Evolutionary conservation across 2,888 invertebrate species (phyloP), one percentile per base, ranked within the genome.

Genomic region (Hirtodrosophila histrioides): DNA sequence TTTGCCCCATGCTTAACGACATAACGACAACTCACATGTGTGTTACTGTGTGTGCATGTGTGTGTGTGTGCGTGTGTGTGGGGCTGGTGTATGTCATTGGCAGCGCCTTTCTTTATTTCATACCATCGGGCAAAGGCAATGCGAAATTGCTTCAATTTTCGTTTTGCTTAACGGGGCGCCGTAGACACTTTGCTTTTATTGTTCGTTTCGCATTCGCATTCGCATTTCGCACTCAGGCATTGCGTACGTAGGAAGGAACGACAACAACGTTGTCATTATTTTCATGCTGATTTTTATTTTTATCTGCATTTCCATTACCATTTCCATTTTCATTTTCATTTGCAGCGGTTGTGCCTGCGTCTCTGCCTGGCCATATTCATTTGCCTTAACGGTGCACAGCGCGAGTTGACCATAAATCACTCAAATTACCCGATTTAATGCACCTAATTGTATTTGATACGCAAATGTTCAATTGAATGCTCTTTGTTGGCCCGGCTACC

Each of bases 111-210:
- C 69, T 70, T 71, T 82, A 81, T 74, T 64, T 65, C 73, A 61
- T 66, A 48, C 56, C 60, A 60, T 62, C 60, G 64, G 62, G 68
- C 64, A 46, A 57, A 55, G 56, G 66, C 73, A 54, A 75, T 80
- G 63, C 66, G 68, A 76, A 85, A 85, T 85, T 82, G 86, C 88
- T 88, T 88, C 86, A 85, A 88, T 85, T 88, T 84, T 84, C 88
- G 81, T 88, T 83, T 88, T 86, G 81, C 71, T 86, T 88, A 84
- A 84, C 84, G 75, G 78, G 71, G 31, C 69, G 69, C 78, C 85
- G 78, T 81, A 84, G 84, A 88, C 88, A 85, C 88, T 85, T 84
- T 88, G 78, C 88, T 85, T 87, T 88, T 85, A 88, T 85, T 88
- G 88, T 85, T 72, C 74, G 75, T 55, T 64, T 74, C 61, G 67